These are phyloP conservation scores for Isurus oxyrinchus DNA, from an alignment of 2,113 vertebrate genomes.

Conservation along the genomic window DNA sequence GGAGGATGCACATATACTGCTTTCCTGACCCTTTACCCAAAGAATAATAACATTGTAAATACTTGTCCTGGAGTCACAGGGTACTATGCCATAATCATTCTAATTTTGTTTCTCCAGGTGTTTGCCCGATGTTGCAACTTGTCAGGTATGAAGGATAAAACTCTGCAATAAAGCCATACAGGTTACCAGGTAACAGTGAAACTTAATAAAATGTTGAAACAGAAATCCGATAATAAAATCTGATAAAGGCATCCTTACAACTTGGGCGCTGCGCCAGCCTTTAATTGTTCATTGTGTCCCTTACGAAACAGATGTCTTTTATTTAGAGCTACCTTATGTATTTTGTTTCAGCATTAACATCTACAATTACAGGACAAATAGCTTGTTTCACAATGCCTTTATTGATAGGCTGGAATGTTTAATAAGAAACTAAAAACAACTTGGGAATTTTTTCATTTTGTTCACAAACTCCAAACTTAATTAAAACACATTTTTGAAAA, in stretches of 20 bases:
- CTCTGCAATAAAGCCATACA: not conserved
- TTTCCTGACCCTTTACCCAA: not conserved
- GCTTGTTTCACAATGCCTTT: conserved; percentile 12
- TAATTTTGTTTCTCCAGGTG: conserved; percentile 4
- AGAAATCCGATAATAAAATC: conserved; percentile 28
- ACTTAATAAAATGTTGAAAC: conserved; percentile 24
- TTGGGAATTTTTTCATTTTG: conserved; percentile 4
- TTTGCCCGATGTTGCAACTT: not conserved
- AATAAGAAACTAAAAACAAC: conserved; percentile 2
- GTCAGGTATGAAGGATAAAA: conserved; percentile 5
- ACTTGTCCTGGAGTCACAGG: not conserved
- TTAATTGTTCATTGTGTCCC: conserved; percentile 30
- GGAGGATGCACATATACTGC: not conserved
- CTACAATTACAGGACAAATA: conserved; percentile 34
- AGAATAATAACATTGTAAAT: not conserved
- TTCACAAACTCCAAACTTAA: conserved; percentile 4
- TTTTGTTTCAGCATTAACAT: conserved; percentile 32
- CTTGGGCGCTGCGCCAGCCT: conserved; percentile 4
- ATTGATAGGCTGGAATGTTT: conserved; percentile 20
- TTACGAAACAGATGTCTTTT: conserved; percentile 28
- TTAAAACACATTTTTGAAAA: not conserved
- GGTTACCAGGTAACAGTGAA: conserved; percentile 3
- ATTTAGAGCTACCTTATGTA: conserved; percentile 13
- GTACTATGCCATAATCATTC: not conserved
- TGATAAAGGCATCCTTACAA: not conserved